A percentile compares a stretch with the other conserved stretches of the same genome.
phyloP scores from a whole-genome alignment of 2,797 vertebrate species.

The Sebastes hopkinsi region DNA sequence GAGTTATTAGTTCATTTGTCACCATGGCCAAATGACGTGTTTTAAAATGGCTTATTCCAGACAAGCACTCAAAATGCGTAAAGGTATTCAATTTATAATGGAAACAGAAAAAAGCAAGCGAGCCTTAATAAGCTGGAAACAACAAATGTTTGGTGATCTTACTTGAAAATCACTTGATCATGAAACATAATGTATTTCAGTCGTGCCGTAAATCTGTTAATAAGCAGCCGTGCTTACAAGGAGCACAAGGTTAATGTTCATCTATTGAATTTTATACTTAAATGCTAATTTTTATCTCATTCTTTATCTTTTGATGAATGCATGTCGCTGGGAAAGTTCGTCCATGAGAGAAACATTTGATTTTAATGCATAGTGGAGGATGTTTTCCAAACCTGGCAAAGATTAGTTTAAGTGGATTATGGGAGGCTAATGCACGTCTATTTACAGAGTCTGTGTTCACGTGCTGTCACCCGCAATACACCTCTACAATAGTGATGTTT shows the following conservation, averaged over 20 bases:
- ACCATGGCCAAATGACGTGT: not conserved
- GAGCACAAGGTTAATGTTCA: not conserved
- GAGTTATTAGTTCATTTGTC: not conserved
- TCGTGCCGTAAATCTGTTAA: not conserved
- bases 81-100: not conserved
- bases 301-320: not conserved
- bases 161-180: not conserved
- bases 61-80: not conserved
- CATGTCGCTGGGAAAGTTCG: not conserved
- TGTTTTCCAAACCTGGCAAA: slow-evolving; percentile 35
- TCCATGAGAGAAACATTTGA: not conserved
- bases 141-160: not conserved
- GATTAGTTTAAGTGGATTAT: slow-evolving; percentile 75
- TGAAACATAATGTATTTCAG: not conserved
- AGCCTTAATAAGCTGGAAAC: not conserved
- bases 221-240: not conserved
- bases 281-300: fast-evolving
- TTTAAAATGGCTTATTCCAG: not conserved
- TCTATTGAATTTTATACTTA: not conserved
- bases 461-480: not conserved
- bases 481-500: not conserved
- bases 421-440: slow-evolving; percentile 36
- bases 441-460: slow-evolving; percentile 37
- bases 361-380: not conserved
- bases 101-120: not conserved